Conservation (phyloP, 2,888 invertebrate species). For the Plagodis dolabraria region DNA sequence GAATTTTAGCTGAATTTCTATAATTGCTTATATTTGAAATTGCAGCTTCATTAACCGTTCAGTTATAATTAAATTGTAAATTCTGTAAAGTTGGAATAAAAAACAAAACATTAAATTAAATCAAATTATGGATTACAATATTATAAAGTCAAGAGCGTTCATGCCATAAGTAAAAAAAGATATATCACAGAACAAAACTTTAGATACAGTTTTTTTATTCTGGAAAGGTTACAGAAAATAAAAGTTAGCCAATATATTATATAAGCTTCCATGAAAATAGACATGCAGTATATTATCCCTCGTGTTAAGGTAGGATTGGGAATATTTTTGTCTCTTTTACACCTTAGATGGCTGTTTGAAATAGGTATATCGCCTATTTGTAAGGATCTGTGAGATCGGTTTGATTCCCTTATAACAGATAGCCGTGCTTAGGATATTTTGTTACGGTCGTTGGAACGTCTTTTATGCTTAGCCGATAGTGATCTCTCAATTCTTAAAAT, state of each 20-base stretch:
- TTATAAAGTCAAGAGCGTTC: too few species aligned
- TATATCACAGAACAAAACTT: too few species aligned
- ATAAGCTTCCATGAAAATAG: conserved; percentile 68
- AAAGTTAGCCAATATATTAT: conserved; percentile 71
- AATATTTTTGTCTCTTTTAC: conserved; percentile 51
- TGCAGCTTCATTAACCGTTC: too few species aligned
- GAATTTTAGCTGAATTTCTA: too few species aligned
- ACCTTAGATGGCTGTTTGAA: conserved; percentile 52
- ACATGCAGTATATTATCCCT: conserved; percentile 57
- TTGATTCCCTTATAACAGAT: conserved; percentile 56
- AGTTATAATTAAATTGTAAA: too few species aligned
- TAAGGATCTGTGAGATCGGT: conserved; percentile 51
- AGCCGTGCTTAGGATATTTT: conserved; percentile 46
- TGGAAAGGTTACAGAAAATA: conserved; percentile 60
- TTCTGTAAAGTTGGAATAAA: too few species aligned
- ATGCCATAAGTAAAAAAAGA: too few species aligned
- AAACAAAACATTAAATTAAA: too few species aligned
- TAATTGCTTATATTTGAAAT: too few species aligned
- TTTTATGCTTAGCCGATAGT: conserved; percentile 28
- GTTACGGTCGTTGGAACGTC: conserved; percentile 36
- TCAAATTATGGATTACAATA: too few species aligned
- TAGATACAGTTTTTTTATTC: too few species aligned
- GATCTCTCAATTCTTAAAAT: conserved; percentile 25
- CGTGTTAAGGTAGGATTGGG: conserved; percentile 63
- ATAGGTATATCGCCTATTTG: conserved; percentile 59